A percentile compares a stretch with the other conserved stretches of the same genome.
Conservation (phyloP, 2,888 invertebrate genomes). For the Calliphora vomitoria region DNA sequence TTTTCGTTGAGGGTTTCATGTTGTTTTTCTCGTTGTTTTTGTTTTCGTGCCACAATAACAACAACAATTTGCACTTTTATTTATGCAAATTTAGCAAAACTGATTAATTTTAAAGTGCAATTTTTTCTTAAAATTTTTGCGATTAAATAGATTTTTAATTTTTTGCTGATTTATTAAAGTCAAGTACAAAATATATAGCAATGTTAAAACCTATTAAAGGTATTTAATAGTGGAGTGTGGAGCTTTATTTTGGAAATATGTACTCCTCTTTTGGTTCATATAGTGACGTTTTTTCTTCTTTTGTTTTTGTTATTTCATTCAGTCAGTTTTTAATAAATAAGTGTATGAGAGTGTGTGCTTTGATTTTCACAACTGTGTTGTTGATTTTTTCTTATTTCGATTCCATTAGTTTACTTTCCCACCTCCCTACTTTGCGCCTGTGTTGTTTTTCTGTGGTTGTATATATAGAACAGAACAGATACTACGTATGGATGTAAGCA, state of each 20-base stretch:
- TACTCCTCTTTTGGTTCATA: slow-evolving; percentile 11
- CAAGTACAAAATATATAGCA: background rate
- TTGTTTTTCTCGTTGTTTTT: background rate
- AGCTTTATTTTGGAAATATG: background rate
- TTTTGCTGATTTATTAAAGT: slow-evolving; percentile 31
- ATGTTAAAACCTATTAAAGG: background rate
- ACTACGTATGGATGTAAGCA: slow-evolving; percentile 20
- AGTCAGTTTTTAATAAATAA: slow-evolving; percentile 7
- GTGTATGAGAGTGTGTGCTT: slow-evolving; percentile 21
- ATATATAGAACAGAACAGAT: slow-evolving; percentile 7
- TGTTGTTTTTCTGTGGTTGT: slow-evolving; percentile 51
- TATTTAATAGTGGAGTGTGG: background rate
- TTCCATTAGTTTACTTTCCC: slow-evolving; percentile 41
- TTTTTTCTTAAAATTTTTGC: slow-evolving; percentile 4
- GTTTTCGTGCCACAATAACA: slow-evolving; percentile 22
- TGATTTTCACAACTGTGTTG: slow-evolving; percentile 45
- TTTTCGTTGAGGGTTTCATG: slow-evolving; percentile 62
- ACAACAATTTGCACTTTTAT: slow-evolving; percentile 11
- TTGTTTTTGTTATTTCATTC: slow-evolving; percentile 25
- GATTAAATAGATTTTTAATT: slow-evolving; percentile 1
- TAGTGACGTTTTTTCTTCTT: slow-evolving; percentile 43
- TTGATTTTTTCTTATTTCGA: slow-evolving; percentile 40
- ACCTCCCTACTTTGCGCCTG: slow-evolving; percentile 56
- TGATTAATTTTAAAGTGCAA: background rate
- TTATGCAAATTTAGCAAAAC: slow-evolving; percentile 49